phyloP scores from a whole-genome alignment of 2,888 invertebrate genomes.

The Lymantria dispar region DNA sequence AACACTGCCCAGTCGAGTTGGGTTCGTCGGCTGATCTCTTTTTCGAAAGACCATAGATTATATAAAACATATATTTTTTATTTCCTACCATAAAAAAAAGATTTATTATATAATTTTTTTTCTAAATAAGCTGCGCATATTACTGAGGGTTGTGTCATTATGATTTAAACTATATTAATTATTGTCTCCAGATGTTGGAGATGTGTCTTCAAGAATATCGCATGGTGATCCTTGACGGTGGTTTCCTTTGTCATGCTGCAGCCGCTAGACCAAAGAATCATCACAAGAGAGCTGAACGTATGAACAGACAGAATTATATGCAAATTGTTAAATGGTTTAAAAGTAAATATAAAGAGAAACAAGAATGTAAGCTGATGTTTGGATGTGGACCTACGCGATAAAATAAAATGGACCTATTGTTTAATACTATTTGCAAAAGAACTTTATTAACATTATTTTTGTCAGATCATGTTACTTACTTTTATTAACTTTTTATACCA shows the following conservation, averaged over 20 bases:
- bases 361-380: slow-evolving; percentile 59
- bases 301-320: slow-evolving; percentile 75
- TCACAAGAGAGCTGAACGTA: slow-evolving; percentile 45
- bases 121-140: too few species aligned
- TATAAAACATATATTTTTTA: too few species aligned
- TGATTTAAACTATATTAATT: neutral
- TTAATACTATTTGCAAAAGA: slow-evolving; percentile 14
- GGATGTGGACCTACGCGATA: slow-evolving; percentile 26
- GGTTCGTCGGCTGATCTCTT: too few species aligned
- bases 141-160: too few species aligned
- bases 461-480: too few species aligned
- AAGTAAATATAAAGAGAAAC: slow-evolving; percentile 71
- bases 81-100: too few species aligned
- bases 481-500: too few species aligned
- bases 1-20: too few species aligned
- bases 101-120: too few species aligned
- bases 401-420: slow-evolving; percentile 1
- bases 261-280: slow-evolving; percentile 49
- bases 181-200: slow-evolving; percentile 85
- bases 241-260: slow-evolving; percentile 86
- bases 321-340: slow-evolving; percentile 70
- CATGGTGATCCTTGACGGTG: slow-evolving; percentile 87
- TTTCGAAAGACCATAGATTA: too few species aligned
- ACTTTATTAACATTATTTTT: slow-evolving; percentile 3
- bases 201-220: slow-evolving; percentile 88